Conservation (phyloP, 2,113 vertebrate genomes). For the Megaleporinus macrocephalus region DNA sequence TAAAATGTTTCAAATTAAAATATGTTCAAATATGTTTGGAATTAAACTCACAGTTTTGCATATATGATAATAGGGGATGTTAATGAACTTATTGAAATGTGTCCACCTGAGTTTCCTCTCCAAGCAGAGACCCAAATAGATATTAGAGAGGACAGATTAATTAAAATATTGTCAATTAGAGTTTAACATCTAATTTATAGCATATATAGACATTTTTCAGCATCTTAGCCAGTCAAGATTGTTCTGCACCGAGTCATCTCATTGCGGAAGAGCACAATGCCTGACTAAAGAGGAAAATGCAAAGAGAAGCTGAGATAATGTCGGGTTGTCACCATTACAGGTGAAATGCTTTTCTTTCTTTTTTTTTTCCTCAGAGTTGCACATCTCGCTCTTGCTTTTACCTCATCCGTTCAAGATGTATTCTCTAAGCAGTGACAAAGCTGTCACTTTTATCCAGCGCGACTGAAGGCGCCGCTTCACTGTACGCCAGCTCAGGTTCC, state of each 20-base stretch:
- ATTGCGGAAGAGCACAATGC: neutral
- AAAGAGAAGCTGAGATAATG: slow-evolving; percentile 9
- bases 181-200: neutral
- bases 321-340: neutral
- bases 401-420: neutral
- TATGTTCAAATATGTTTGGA: too few species aligned
- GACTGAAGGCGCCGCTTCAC: neutral
- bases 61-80: too few species aligned
- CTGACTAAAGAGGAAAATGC: neutral
- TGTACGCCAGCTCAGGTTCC: neutral
- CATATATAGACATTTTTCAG: neutral
- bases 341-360: neutral
- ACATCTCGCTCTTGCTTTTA: slow-evolving; percentile 4
- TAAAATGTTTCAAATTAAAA: too few species aligned
- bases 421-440: slow-evolving; percentile 16
- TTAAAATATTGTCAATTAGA: neutral
- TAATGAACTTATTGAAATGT: too few species aligned
- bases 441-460: slow-evolving; percentile 23
- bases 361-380: neutral
- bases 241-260: slow-evolving; percentile 9
- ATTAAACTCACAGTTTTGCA: too few species aligned
- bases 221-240: neutral
- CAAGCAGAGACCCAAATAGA: too few species aligned
- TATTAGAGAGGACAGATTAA: too few species aligned
- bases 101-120: too few species aligned